phyloP scores from a whole-genome alignment of 2,888 invertebrate genomes.

The Caenorhabditis japonica region DNA sequence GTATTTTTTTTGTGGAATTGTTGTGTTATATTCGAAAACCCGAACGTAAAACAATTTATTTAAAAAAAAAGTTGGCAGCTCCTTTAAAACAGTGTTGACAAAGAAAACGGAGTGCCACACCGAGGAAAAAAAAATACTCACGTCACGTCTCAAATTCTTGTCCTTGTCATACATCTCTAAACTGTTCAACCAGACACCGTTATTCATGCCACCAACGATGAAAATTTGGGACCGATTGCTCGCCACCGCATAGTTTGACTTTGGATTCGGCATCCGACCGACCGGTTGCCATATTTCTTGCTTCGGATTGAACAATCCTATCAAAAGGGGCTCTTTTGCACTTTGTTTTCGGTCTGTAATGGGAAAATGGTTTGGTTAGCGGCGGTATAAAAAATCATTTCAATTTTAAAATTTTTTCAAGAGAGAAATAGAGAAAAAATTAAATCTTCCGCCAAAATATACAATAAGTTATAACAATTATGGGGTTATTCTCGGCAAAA shows the following conservation, averaged over 20 bases:
- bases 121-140: conserved; percentile 22
- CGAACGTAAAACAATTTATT: not conserved
- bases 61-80: no score
- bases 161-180: conserved; percentile 48
- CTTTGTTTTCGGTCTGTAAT: conserved; percentile 52
- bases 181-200: conserved; percentile 32
- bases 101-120: no score
- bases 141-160: conserved; percentile 45
- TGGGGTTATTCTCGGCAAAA: no score
- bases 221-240: conserved; percentile 29
- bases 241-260: conserved; percentile 51
- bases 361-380: no score
- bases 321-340: conserved; percentile 36
- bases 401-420: not conserved
- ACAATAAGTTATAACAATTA: no score
- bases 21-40: not conserved
- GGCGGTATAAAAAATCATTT: not conserved
- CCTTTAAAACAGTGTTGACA: not conserved
- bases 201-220: conserved; percentile 51
- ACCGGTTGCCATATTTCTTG: conserved; percentile 19
- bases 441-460: no score
- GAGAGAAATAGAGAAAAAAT: no score
- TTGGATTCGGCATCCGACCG: conserved; percentile 48
- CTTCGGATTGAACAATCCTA: conserved; percentile 41
- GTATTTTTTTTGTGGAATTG: conserved; percentile 7